These are phyloP conservation scores for Trisateles emortualis DNA, from an alignment of 2,888 invertebrate species.

Conservation along the genomic window DNA sequence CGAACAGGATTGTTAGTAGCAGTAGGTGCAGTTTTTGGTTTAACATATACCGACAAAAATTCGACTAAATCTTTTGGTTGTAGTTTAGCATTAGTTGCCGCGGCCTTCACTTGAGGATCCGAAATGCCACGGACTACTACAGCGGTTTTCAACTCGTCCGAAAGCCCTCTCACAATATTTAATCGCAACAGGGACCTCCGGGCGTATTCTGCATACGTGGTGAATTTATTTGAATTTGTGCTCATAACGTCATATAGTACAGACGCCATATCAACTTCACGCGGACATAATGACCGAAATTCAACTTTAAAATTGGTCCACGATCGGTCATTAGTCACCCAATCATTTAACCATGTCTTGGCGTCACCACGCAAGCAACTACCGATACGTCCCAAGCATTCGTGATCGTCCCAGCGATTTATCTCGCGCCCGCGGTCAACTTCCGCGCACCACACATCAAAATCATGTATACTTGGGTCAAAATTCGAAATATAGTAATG, in stretches of 20 bases:
- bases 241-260: conserved; percentile 30
- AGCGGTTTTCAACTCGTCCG: conserved; percentile 35
- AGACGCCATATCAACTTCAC: conserved; percentile 17
- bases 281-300: conserved; percentile 33
- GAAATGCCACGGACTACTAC: conserved; percentile 13
- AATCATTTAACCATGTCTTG: conserved; percentile 8
- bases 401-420: not conserved
- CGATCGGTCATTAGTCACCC: conserved; percentile 28
- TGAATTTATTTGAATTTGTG: conserved; percentile 24
- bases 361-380: conserved; percentile 1
- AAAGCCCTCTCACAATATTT: conserved; percentile 28
- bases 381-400: conserved; percentile 4
- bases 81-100: conserved; percentile 12
- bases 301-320: conserved; percentile 38
- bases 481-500: conserved; percentile 11
- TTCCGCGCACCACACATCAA: conserved; percentile 28
- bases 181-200: conserved; percentile 25
- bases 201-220: conserved; percentile 38
- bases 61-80: conserved; percentile 1
- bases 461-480: conserved; percentile 22
- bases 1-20: too few species aligned
- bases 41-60: conserved; percentile 12
- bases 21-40: not conserved
- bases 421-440: conserved; percentile 19
- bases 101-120: conserved; percentile 6